Evolutionary conservation across 2,113 vertebrate genomes (phyloP).

Genomic region (Peromyscus maniculatus): DNA sequence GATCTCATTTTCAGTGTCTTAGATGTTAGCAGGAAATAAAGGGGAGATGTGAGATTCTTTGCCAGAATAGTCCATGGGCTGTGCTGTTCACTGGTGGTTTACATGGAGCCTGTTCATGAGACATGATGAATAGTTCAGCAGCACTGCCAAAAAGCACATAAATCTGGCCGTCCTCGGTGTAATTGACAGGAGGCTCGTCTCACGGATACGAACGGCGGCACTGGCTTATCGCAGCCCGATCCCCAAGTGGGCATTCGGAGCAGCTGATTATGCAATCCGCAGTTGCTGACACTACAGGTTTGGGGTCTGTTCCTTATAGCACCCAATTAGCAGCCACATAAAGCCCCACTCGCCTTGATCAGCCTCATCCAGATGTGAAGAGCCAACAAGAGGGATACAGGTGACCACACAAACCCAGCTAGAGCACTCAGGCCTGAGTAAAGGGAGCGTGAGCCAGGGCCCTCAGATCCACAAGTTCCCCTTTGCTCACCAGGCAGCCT

Average conservation of each 20-base stretch:
- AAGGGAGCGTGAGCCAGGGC: background rate
- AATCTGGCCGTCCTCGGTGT: constrained; percentile 85
- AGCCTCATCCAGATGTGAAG: constrained; percentile 85
- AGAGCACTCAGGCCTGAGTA: background rate
- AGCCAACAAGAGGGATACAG: constrained; percentile 77
- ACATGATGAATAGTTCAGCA: constrained; percentile 86
- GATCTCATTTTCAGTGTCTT: constrained; percentile 42
- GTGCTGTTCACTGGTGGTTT: constrained; percentile 84
- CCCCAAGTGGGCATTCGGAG: constrained; percentile 79
- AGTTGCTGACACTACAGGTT: constrained; percentile 86
- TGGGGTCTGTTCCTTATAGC: constrained; percentile 82
- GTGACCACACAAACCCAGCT: constrained; percentile 55
- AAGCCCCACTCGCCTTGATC: constrained; percentile 81
- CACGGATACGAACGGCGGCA: constrained; percentile 74
- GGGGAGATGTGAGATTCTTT: constrained; percentile 80
- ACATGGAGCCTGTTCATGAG: constrained; percentile 82
- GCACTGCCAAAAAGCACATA: constrained; percentile 86
- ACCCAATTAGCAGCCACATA: constrained; percentile 87
- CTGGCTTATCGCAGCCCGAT: constrained; percentile 71
- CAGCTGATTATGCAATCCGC: constrained; percentile 84
- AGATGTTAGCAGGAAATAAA: constrained; percentile 78
- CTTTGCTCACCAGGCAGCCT: background rate
- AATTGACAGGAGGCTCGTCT: constrained; percentile 85
- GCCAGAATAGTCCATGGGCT: constrained; percentile 72
- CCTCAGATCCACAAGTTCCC: too few species aligned